Evolutionary conservation across 2,797 vertebrate species (phyloP), one percentile per base, ranked within the genome.

Genomic region (Atherinosoma microstoma): DNA sequence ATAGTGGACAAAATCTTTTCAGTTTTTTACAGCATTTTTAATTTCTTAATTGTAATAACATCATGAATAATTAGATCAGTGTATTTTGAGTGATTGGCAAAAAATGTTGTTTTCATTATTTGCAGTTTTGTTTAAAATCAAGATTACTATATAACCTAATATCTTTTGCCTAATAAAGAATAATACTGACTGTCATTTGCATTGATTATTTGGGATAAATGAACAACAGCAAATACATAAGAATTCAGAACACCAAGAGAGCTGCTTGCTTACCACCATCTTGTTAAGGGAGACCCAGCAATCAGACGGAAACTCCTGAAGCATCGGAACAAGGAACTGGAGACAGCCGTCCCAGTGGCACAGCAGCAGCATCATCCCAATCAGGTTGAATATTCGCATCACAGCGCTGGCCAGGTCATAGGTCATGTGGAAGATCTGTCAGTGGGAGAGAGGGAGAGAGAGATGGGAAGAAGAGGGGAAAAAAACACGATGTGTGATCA

Each of bases 391-490:
- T 86, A 98, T 98, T 72, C 97, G 93, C 96, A 98, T 94, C 87
- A 98, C 97, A 0, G 97, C 97, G 0, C 97, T 98, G 66, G 97
- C 97, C 91, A 98, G 93, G 93, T 98, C 97, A 0, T 98, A 98
- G 54, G 97, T 98, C 97, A 98, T 98, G 91, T 98, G 97, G 93
- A 98, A 98, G 84, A 98, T 98, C 97, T 97, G 91, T 91, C 80
- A 79, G 63, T 35, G 64, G 69, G 65, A 32, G 13, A 27, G 53
- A 1, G 16, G 63, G 78, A 63, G 75, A 24, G 35, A 20, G 61
- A 63, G 16, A 9, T 36, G 35, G 66, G 51, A 59, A 29, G 29
- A 27, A 24, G 60, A 20, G 20, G 57, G 29, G 35, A 30, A 24
- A 38, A 29, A 47, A 35, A 70, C 16, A 8, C 29, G 54, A 59